phyloP scores from a whole-genome alignment of 2,797 vertebrate genomes.

The Microchirus variegatus region DNA sequence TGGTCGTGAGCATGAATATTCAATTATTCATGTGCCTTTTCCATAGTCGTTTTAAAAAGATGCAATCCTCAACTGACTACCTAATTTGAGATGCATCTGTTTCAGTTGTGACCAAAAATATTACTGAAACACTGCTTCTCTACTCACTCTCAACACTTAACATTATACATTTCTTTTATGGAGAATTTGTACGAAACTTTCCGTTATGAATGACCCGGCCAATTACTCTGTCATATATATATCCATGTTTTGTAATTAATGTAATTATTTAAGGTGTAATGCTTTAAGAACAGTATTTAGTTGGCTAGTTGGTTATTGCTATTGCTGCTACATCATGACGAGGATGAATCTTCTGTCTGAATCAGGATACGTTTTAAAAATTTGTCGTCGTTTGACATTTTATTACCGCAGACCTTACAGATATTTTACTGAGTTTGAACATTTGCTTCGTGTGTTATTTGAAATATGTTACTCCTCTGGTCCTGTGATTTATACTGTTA shows the following conservation, averaged over 20 bases:
- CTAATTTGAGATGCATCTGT: neutral
- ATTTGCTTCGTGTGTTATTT: conserved; percentile 2
- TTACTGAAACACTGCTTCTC: conserved; percentile 22
- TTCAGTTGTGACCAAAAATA: conserved; percentile 59
- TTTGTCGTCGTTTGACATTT: neutral
- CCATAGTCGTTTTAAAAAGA: too few species aligned
- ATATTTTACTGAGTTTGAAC: neutral
- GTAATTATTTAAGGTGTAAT: conserved; percentile 16
- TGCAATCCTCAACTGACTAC: too few species aligned
- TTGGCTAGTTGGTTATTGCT: conserved; percentile 2
- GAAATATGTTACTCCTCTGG: neutral
- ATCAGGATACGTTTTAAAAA: conserved; percentile 1
- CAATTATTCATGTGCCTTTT: too few species aligned
- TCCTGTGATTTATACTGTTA: too few species aligned
- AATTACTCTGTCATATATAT: conserved; percentile 12
- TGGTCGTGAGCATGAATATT: too few species aligned
- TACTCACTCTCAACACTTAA: neutral
- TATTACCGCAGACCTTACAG: conserved; percentile 9
- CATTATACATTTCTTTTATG: neutral
- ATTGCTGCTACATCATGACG: neutral
- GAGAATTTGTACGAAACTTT: neutral
- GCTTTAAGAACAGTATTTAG: neutral
- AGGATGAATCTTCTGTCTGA: conserved; percentile 1
- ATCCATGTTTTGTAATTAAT: conserved; percentile 17
- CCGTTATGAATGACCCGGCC: neutral